These are phyloP conservation scores for Calidris pugnax DNA, from an alignment of 2,113 vertebrate species.

Conservation along the genomic window DNA sequence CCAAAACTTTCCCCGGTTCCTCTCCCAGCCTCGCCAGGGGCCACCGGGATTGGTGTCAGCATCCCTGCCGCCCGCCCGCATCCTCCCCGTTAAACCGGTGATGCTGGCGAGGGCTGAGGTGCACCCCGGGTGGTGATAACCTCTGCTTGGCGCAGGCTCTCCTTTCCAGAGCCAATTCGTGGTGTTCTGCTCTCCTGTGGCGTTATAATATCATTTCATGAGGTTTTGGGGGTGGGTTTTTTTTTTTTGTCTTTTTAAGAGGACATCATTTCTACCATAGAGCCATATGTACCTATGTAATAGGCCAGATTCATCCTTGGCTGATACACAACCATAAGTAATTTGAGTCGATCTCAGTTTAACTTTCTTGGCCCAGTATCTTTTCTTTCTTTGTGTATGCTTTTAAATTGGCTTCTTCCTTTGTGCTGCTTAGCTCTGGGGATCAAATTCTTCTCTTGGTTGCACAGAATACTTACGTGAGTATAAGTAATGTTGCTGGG, in stretches of 20 bases:
- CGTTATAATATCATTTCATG: fast-evolving
- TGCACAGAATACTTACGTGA: neutral
- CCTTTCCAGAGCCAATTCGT: neutral
- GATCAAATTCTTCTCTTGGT: neutral
- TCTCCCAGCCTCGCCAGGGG: neutral
- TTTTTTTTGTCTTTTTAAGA: neutral
- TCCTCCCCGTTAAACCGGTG: neutral
- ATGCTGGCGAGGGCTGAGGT: neutral
- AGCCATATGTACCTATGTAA: neutral
- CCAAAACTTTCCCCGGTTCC: neutral
- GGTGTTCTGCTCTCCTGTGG: neutral
- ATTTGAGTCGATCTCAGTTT: neutral
- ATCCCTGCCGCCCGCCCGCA: neutral
- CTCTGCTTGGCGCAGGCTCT: neutral
- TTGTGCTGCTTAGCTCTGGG: neutral
- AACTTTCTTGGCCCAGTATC: neutral
- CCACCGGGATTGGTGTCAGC: neutral
- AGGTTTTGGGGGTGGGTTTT: neutral
- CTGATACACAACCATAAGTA: neutral
- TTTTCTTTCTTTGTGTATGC: neutral
- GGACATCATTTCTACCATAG: neutral
- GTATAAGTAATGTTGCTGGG: neutral
- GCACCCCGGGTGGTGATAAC: neutral
- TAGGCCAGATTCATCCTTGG: neutral
- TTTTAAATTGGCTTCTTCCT: neutral